These are phyloP conservation scores for Okapia johnstoni DNA, from an alignment of 2,113 vertebrate genomes.

Conservation along the genomic window DNA sequence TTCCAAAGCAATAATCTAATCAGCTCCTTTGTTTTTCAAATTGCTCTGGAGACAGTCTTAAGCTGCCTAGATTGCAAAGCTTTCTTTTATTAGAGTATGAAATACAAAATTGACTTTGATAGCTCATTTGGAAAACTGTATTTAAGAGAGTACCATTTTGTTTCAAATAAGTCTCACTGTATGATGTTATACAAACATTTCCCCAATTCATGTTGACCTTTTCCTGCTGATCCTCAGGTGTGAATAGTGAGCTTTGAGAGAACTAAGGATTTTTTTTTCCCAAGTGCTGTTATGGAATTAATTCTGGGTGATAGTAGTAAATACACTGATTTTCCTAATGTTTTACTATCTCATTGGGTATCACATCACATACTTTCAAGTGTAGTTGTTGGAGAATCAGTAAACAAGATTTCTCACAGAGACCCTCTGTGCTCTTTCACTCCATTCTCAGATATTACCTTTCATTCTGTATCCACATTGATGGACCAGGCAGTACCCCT, in stretches of 20 bases:
- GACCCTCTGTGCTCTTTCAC: background rate
- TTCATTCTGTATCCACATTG: background rate
- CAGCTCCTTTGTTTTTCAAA: slow-evolving; percentile 35
- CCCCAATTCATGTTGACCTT: background rate
- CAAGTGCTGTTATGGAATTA: background rate
- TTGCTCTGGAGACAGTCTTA: slow-evolving; percentile 23
- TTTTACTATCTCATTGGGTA: background rate
- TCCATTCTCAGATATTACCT: too few species aligned
- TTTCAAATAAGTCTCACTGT: slow-evolving; percentile 33
- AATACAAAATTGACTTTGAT: slow-evolving; percentile 39
- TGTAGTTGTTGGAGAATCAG: background rate
- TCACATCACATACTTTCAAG: background rate
- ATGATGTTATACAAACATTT: slow-evolving; percentile 1
- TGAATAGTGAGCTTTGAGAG: background rate
- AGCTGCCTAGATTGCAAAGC: background rate
- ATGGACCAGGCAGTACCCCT: background rate
- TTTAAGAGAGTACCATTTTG: slow-evolving; percentile 44
- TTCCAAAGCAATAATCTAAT: slow-evolving; percentile 40
- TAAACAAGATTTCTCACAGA: background rate
- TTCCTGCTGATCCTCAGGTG: background rate
- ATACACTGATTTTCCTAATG: background rate
- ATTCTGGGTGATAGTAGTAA: background rate
- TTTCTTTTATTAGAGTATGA: slow-evolving; percentile 43
- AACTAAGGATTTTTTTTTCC: background rate
- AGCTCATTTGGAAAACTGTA: slow-evolving; percentile 43